Base-by-base conservation (phyloP, 2,113 vertebrate species). In the Lophius piscatorius region DNA sequence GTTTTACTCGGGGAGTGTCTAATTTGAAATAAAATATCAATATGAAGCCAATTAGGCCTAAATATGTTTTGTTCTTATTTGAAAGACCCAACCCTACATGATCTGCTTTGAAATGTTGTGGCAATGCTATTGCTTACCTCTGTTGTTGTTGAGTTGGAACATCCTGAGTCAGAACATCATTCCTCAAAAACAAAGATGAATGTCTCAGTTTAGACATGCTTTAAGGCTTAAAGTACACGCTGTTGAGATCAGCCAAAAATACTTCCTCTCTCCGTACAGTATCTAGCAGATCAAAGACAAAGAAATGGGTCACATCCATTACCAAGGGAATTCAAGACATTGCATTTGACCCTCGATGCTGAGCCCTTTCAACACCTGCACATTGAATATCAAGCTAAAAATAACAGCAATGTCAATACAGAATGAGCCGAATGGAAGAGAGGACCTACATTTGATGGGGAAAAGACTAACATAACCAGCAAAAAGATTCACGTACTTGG, bases 271-370 rank as follows among this genome's bases (percentile, higher is more conserved):
- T 61, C n/a, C 40, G 24, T 60, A 52, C 49, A 57, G 63, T 78
- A 82, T 82, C 64, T 80, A 75, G 77, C 59, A 76, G 83, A 87
- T 67, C 52, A 49, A 6, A 60, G 67, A 78, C 29, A 48, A 47
- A 60, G 63, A 89, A 89, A 66, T 89, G 59, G 87, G 82, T 71
- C 83, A 74, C 9, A 49, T 41, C 16, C 18, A 65, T 42, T 68
- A 59, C 60, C 78, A 20, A 0, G 72, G 84, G 83, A 87, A 88
- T 84, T 81, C 24, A 21, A 83, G 60, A 61, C 65, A 26, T 65
- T 63, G 56, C 65, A 73, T 71, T 63, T 83, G 81, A 86, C 80
- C 79, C 76, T 63, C 33, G 14, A 47, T 59, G 64, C 63, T 5
- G 24, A 51, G 76, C 55, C 78, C 61, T 55, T 79, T 63, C 70